phyloP scores from a whole-genome alignment of 2,888 invertebrate species.

The Caenorhabditis zanzibari region DNA sequence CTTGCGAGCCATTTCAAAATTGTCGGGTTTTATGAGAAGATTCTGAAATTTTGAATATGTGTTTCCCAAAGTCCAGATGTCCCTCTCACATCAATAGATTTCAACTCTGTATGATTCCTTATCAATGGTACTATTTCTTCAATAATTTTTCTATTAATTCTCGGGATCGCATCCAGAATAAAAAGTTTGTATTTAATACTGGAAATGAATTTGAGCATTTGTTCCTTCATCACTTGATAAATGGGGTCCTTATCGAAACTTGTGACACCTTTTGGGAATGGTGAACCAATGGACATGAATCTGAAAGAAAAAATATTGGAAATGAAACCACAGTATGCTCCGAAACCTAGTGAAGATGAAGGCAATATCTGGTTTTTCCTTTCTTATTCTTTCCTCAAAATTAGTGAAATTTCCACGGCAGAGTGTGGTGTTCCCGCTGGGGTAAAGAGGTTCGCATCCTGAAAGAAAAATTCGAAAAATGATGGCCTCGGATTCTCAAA shows the following conservation, averaged over 20 bases:
- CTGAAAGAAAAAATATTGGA: no score
- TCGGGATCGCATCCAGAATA: slow-evolving; percentile 37
- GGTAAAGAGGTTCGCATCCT: slow-evolving; percentile 45
- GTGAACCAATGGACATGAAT: slow-evolving; percentile 14
- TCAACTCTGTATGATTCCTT: slow-evolving; percentile 12
- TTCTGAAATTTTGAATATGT: not conserved
- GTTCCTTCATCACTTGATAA: slow-evolving; percentile 33
- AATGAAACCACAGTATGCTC: not conserved
- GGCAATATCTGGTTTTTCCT: slow-evolving; percentile 33
- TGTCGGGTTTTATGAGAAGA: not conserved
- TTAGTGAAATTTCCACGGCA: slow-evolving; percentile 18
- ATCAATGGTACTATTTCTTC: slow-evolving; percentile 7
- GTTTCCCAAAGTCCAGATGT: no score
- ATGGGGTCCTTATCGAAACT: slow-evolving; percentile 25
- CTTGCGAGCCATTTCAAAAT: slow-evolving; percentile 17
- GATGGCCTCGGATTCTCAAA: no score
- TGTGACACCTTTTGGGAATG: slow-evolving; percentile 9
- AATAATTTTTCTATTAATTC: not conserved
- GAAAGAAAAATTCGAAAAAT: not conserved
- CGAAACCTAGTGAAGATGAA: slow-evolving; percentile 28
- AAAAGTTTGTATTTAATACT: slow-evolving; percentile 35
- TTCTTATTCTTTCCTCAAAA: slow-evolving; percentile 15
- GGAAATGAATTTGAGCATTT: slow-evolving; percentile 21
- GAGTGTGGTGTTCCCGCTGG: not conserved
- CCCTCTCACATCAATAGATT: slow-evolving; percentile 26